Evolutionary conservation across 2,797 vertebrate genomes (phyloP), one percentile per base, ranked within the genome.

Genomic region (Catostomus latipinnis): DNA sequence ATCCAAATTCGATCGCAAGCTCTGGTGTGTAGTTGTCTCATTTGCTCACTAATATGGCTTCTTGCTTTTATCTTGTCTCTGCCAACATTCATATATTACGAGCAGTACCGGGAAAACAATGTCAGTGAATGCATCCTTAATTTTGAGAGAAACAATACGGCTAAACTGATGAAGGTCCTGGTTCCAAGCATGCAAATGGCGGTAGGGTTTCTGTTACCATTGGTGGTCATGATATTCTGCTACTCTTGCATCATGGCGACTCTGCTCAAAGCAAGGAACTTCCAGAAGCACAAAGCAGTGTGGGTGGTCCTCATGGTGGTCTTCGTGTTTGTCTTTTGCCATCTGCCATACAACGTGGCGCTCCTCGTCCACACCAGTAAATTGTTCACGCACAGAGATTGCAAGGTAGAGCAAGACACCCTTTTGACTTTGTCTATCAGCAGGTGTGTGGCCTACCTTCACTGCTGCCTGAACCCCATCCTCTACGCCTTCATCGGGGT

Each of bases 401-500:
- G 97, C 67, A 0, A 61, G 0, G 2, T 0, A 0, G 93, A 95
- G 9, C 87, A 86, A 16, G 48, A 81, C 0, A 87, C 90, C 11
- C 49, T 87, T 6, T 87, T 88, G 3, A 83, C 83, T 0, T 81
- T 89, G 72, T 90, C 86, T 1, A 18, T 90, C 80, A 94, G 92
- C 1, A 93, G 93, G 84, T 93, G 89, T 8, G 5, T 97, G 45
- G 96, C 97, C 0, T 99, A 97, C 89, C 93, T 98, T 56, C 97
- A 96, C 86, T 98, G 97, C 84, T 97, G 97, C 5, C 88, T 98
- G 72, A 98, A 99, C 74, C 97, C 97, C 0, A 83, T 98, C 73
- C 94, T 99, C 16, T 99, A 99, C 0, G 97, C 96, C 0, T 99
- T 99, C 79, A 85, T 98, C 0, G 97, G 97, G 2, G 95, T 96